Conservation (phyloP, 2,113 vertebrate genomes). For the Oreocharis arfaki region DNA sequence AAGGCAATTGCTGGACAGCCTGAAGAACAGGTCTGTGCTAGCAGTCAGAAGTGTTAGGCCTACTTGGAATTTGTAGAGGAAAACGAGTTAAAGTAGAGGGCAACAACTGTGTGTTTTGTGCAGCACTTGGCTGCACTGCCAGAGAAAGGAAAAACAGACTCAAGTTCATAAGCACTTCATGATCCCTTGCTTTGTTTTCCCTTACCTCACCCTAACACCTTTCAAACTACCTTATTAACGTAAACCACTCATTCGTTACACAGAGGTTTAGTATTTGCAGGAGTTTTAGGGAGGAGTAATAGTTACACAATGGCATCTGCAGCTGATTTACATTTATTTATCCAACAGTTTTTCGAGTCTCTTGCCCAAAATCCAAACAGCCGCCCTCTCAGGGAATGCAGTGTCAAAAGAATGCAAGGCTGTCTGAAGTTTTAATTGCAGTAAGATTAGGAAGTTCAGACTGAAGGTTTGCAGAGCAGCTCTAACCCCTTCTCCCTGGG, state of each 20-base stretch:
- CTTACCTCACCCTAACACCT: slow-evolving; percentile 41
- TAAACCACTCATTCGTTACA: not conserved
- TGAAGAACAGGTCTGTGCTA: not conserved
- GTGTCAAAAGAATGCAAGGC: not conserved
- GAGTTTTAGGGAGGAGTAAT: not conserved
- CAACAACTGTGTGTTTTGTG: not conserved
- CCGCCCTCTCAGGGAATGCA: not conserved
- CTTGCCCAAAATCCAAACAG: slow-evolving; percentile 19
- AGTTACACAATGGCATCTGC: slow-evolving; percentile 21
- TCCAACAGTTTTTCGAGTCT: not conserved
- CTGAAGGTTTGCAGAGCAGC: not conserved
- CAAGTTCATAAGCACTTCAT: not conserved
- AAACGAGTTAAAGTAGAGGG: not conserved
- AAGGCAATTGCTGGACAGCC: not conserved
- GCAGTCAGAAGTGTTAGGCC: not conserved
- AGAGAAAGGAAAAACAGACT: slow-evolving; percentile 22
- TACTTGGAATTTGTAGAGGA: not conserved
- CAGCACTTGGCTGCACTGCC: not conserved
- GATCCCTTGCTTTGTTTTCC: slow-evolving; percentile 18
- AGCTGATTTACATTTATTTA: slow-evolving; percentile 37
- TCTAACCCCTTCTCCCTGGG: not conserved
- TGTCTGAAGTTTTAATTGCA: slow-evolving; percentile 43
- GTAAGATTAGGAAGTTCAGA: slow-evolving; percentile 1
- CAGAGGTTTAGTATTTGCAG: not conserved
- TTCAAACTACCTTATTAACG: slow-evolving; percentile 26